Conservation (phyloP, 2,888 invertebrate genomes). For the Cataglyphis rosenhaueri region DNA sequence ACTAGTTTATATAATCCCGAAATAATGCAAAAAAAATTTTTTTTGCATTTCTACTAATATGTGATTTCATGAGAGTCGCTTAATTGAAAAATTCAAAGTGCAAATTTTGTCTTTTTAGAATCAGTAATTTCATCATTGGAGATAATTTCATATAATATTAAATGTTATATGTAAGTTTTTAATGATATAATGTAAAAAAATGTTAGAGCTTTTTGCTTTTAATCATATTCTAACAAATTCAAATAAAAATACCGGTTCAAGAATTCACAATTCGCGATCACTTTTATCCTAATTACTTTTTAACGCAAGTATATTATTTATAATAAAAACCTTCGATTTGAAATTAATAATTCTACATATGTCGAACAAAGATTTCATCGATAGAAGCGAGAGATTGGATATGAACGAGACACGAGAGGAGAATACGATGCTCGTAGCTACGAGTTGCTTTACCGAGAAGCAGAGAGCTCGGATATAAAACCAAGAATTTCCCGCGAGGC, state of each 20-base stretch:
- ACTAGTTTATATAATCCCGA: slow-evolving; percentile 15
- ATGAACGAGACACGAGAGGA: slow-evolving; percentile 60
- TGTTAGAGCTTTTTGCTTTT: not conserved
- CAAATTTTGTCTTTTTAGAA: not conserved
- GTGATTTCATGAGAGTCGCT: not conserved
- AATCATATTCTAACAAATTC: not conserved
- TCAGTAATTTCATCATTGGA: not conserved
- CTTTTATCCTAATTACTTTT: slow-evolving; percentile 7
- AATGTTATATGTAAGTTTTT: not conserved
- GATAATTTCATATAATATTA: not conserved
- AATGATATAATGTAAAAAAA: not conserved
- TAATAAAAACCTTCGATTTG: slow-evolving; percentile 23
- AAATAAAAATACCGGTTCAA: not conserved
- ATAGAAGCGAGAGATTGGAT: slow-evolving; percentile 58
- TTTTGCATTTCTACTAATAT: not conserved
- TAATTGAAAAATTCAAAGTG: not conserved
- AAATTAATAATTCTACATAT: slow-evolving; percentile 44
- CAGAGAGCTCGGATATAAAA: slow-evolving; percentile 74
- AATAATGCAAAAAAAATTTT: not conserved
- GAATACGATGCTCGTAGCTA: slow-evolving; percentile 63
- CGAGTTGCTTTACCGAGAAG: slow-evolving; percentile 77
- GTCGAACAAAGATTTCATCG: slow-evolving; percentile 43
- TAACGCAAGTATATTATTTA: not conserved
- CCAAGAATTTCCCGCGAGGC: slow-evolving; percentile 84
- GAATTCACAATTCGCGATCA: not conserved